Evolutionary conservation across 2,888 invertebrate species (phyloP).

Genomic region (Dryomyza anilis): DNA sequence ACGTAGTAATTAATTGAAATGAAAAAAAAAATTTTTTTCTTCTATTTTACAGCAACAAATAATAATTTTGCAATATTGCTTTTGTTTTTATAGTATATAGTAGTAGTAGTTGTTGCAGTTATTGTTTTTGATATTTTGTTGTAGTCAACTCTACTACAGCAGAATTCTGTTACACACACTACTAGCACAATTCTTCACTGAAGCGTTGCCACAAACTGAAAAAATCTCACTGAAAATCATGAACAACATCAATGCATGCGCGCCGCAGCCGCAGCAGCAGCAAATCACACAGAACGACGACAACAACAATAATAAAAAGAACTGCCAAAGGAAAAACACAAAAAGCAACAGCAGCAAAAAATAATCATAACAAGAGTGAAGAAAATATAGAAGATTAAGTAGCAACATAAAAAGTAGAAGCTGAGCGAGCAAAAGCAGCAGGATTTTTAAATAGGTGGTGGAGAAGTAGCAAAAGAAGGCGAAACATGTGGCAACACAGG

Average conservation of each 20-base stretch:
- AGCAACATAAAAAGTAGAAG: too few relatives aligned
- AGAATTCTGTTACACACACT: slow-evolving; percentile 35
- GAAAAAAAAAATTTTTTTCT: too few relatives aligned
- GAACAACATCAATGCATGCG: slow-evolving; percentile 37
- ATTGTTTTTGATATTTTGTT: slow-evolving; percentile 1
- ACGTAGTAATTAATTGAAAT: too few relatives aligned
- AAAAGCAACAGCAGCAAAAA: not conserved
- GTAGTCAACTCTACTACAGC: slow-evolving; percentile 31
- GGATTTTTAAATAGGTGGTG: too few relatives aligned
- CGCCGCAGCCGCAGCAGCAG: slow-evolving; percentile 21
- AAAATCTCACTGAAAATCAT: slow-evolving; percentile 38
- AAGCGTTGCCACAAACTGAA: slow-evolving; percentile 49
- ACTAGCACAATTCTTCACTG: slow-evolving; percentile 46
- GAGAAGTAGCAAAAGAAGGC: not conserved
- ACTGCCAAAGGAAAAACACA: not conserved
- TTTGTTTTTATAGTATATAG: too few relatives aligned
- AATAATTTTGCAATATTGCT: not conserved
- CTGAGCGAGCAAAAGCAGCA: too few relatives aligned
- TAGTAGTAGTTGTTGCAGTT: not conserved
- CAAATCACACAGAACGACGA: slow-evolving; percentile 7
- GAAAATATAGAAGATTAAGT: too few relatives aligned
- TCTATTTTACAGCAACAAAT: too few relatives aligned
- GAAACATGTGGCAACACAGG: not conserved
- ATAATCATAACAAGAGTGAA: slow-evolving; percentile 18
- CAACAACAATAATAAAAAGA: not conserved